Evolutionary conservation across 2,888 invertebrate genomes (phyloP).

Genomic region (Drosophila tanythrix): DNA sequence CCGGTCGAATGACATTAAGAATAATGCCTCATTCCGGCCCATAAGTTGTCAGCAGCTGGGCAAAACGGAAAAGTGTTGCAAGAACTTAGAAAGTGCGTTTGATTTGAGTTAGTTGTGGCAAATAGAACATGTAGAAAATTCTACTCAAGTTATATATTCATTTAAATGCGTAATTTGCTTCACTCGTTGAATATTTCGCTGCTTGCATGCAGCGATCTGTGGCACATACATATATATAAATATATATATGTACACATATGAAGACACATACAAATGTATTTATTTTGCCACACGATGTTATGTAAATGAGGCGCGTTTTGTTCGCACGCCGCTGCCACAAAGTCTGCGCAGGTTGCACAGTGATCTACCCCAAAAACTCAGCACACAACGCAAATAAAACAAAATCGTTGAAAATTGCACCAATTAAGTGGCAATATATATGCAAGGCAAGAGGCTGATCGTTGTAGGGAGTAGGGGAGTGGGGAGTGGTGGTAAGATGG

Average conservation of each 20-base stretch:
- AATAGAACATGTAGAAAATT: too few relatives aligned
- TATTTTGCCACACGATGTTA: slow-evolving; percentile 40
- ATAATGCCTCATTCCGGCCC: slow-evolving; percentile 16
- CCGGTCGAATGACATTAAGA: slow-evolving; percentile 51
- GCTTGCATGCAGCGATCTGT: background rate
- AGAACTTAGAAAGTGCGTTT: background rate
- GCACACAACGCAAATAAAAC: slow-evolving; percentile 70
- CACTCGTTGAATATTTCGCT: background rate
- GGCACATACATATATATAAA: background rate
- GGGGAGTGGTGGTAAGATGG: slow-evolving; percentile 1
- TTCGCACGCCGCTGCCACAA: slow-evolving; percentile 77
- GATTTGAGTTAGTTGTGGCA: background rate
- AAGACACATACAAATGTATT: background rate
- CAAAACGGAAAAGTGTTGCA: background rate
- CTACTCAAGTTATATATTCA: too few relatives aligned
- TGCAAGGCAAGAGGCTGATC: slow-evolving; percentile 1
- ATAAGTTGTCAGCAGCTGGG: slow-evolving; percentile 24
- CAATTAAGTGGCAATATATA: slow-evolving; percentile 76
- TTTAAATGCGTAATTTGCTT: background rate
- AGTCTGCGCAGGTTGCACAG: slow-evolving; percentile 61
- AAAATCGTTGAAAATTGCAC: slow-evolving; percentile 79
- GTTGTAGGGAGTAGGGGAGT: background rate
- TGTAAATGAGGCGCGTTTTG: slow-evolving; percentile 66
- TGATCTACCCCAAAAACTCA: slow-evolving; percentile 21
- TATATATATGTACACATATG: background rate